These are phyloP conservation scores for Rhingia rostrata DNA, from an alignment of 2,888 invertebrate genomes.

Conservation along the genomic window DNA sequence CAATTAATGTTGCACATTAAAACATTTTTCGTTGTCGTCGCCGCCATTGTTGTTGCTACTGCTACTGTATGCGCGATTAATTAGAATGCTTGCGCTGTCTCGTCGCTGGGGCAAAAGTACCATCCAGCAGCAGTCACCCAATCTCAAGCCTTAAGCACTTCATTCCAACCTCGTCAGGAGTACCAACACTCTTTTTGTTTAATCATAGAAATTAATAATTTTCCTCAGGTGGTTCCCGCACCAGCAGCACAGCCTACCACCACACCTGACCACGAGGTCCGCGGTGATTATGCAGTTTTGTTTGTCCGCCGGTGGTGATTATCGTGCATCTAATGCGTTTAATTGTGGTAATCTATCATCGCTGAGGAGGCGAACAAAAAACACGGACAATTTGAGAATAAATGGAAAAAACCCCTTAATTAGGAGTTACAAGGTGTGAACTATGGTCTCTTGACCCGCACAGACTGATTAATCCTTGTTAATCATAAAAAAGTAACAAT, in stretches of 20 bases:
- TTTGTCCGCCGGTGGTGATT: slow-evolving; percentile 64
- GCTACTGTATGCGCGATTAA: slow-evolving; percentile 47
- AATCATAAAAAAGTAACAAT: slow-evolving; percentile 15
- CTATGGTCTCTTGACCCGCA: slow-evolving; percentile 37
- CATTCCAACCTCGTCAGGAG: slow-evolving; percentile 38
- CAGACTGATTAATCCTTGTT: slow-evolving; percentile 54
- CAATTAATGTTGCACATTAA: slow-evolving; percentile 25
- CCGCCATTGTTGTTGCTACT: not conserved
- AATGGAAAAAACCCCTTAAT: slow-evolving; percentile 54
- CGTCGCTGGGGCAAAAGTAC: slow-evolving; percentile 32
- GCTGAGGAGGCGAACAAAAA: slow-evolving; percentile 32
- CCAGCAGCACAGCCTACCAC: not conserved
- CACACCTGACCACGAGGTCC: slow-evolving; percentile 30
- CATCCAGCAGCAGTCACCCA: slow-evolving; percentile 8
- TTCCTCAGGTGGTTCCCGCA: slow-evolving; percentile 13
- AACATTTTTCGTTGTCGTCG: slow-evolving; percentile 4
- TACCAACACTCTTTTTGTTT: slow-evolving; percentile 53
- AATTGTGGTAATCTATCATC: slow-evolving; percentile 63
- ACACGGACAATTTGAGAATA: not conserved
- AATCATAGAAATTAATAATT: slow-evolving; percentile 70
- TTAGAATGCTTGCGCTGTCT: slow-evolving; percentile 59
- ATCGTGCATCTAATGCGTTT: slow-evolving; percentile 70
- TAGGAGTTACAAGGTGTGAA: slow-evolving; percentile 60
- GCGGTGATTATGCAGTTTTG: slow-evolving; percentile 69
- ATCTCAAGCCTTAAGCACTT: slow-evolving; percentile 24